A percentile compares a stretch with the other conserved stretches of the same genome.
These are phyloP conservation scores for Cataglyphis livida DNA, from an alignment of 2,888 invertebrate genomes.

Conservation along the genomic window DNA sequence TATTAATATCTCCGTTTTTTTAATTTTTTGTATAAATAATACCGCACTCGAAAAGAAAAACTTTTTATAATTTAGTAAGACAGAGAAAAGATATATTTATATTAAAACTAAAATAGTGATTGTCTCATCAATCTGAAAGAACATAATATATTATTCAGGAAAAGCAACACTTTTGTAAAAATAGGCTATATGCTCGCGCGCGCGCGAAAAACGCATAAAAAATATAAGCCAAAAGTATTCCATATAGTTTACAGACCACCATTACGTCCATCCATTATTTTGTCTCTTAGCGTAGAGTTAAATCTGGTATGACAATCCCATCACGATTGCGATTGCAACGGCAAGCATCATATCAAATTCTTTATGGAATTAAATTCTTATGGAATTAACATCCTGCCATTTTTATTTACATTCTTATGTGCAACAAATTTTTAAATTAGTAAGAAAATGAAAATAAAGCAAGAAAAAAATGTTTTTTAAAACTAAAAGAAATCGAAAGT, in stretches of 20 bases:
- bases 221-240: neutral
- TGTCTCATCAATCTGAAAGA: neutral
- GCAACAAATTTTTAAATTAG: neutral
- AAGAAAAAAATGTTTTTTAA: neutral
- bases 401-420: neutral
- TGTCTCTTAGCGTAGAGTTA: conserved; percentile 29
- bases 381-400: neutral
- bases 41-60: neutral
- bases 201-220: neutral
- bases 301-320: conserved; percentile 3
- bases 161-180: neutral
- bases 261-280: conserved; percentile 17
- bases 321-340: neutral
- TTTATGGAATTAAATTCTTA: no score
- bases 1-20: neutral
- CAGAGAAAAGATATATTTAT: neutral
- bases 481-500: neutral
- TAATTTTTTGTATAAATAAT: neutral
- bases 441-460: neutral
- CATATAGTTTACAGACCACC: conserved; percentile 26
- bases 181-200: neutral
- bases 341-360: neutral
- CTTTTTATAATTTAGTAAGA: neutral
- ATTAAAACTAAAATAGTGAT: neutral
- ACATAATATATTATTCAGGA: neutral